Evolutionary conservation across 64 coral and sea anemone species (phyloP).

Genomic region (Pachyseris speciosa): DNA sequence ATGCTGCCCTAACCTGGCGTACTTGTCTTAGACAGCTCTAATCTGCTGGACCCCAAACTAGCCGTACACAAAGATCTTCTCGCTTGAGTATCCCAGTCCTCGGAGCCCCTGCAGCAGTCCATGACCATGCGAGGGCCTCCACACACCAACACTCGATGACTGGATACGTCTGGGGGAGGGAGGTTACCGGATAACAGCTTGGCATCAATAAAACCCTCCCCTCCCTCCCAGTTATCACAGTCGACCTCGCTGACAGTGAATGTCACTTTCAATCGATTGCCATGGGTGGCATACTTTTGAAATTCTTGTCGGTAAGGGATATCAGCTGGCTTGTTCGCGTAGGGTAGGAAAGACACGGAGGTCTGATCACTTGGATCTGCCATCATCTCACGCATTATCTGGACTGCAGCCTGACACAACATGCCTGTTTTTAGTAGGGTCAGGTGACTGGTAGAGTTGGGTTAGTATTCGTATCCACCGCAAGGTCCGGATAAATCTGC

Average conservation of each 20-base stretch:
- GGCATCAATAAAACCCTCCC: slow-evolving; percentile 54
- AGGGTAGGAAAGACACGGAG: background rate
- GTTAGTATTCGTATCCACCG: slow-evolving; percentile 51
- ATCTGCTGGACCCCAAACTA: slow-evolving; percentile 62
- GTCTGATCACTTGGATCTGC: slow-evolving; percentile 1
- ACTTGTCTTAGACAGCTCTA: slow-evolving; percentile 46
- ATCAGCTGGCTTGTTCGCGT: slow-evolving; percentile 13
- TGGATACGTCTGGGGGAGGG: slow-evolving; percentile 15
- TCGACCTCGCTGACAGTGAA: slow-evolving; percentile 45
- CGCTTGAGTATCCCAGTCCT: slow-evolving; percentile 43
- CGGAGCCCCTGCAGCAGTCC: slow-evolving; percentile 34
- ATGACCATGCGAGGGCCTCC: slow-evolving; percentile 53
- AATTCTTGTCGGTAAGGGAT: slow-evolving; percentile 55
- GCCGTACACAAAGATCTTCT: slow-evolving; percentile 65
- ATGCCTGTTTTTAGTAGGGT: slow-evolving; percentile 24
- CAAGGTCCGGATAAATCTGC: slow-evolving; percentile 50
- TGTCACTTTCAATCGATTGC: slow-evolving; percentile 13
- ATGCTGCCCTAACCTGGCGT: slow-evolving; percentile 19
- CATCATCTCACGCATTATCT: slow-evolving; percentile 60
- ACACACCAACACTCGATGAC: slow-evolving; percentile 48
- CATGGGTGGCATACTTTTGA: background rate
- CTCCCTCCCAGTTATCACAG: slow-evolving; percentile 57
- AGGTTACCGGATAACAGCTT: slow-evolving; percentile 41
- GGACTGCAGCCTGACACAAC: slow-evolving; percentile 38
- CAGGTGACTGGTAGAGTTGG: slow-evolving; percentile 26